Percentiles rank a stretch among this genome's conserved stretches.
These are phyloP conservation scores for Galeopsomyia nigrocyanea DNA, from an alignment of 2,888 invertebrate species.

Conservation along the genomic window DNA sequence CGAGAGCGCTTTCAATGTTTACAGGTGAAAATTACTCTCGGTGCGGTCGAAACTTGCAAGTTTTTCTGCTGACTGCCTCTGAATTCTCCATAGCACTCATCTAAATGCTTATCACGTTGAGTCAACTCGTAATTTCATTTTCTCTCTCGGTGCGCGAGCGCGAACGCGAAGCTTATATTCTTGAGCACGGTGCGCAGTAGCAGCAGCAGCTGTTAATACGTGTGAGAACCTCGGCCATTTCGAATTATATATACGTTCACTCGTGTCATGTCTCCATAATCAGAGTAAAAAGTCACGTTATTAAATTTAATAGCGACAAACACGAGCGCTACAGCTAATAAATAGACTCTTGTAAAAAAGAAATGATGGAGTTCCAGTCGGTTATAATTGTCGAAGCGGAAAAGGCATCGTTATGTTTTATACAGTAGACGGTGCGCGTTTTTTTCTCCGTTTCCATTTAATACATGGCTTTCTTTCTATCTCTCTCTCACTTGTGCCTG, in stretches of 20 bases:
- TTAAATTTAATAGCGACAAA: conserved; percentile 27
- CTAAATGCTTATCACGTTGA: neutral
- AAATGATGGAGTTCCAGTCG: conserved; percentile 24
- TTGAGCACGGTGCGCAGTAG: neutral
- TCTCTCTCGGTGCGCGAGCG: conserved; percentile 3
- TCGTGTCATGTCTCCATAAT: no score
- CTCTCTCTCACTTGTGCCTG: no score
- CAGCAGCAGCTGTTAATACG: no score
- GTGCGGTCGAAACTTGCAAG: conserved; percentile 6
- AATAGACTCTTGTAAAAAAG: conserved; percentile 34
- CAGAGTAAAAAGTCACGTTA: conserved; percentile 22
- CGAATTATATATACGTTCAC: no score
- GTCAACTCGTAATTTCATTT: neutral
- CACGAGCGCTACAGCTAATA: conserved; percentile 26
- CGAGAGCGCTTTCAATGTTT: conserved; percentile 14
- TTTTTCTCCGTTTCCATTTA: conserved; percentile 48
- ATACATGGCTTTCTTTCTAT: neutral
- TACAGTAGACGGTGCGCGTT: conserved; percentile 14
- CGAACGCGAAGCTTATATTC: neutral
- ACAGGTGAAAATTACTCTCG: conserved; percentile 22
- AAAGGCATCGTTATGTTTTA: conserved; percentile 1
- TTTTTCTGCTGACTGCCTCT: conserved; percentile 14
- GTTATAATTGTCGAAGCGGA: conserved; percentile 29
- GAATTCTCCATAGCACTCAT: neutral
- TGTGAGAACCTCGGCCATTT: no score